Evolutionary conservation across 2,888 invertebrate genomes (phyloP).

Genomic region (Drosophila pseudotakahashii): DNA sequence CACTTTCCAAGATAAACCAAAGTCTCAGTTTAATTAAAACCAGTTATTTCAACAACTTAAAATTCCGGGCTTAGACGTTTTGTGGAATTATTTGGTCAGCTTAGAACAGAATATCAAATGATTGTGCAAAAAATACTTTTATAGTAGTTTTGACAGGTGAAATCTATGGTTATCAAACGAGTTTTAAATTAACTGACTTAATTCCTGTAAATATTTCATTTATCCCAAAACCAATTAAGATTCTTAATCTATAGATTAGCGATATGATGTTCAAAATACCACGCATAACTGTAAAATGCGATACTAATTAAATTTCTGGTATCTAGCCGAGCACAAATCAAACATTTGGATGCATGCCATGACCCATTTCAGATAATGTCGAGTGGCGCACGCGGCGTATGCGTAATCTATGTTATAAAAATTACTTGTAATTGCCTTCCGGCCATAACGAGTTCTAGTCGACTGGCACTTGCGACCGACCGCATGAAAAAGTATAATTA

Average conservation of each 20-base stretch:
- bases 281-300: too few species aligned
- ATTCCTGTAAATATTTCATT: neutral
- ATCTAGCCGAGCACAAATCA: neutral
- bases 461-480: constrained; percentile 2
- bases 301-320: neutral
- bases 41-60: constrained; percentile 9
- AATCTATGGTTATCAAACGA: neutral
- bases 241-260: neutral
- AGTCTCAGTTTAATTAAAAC: constrained; percentile 30
- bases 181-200: neutral
- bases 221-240: neutral
- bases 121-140: too few species aligned
- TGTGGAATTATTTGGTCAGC: too few species aligned
- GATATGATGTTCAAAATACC: too few species aligned
- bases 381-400: constrained; percentile 46
- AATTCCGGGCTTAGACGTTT: neutral
- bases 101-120: too few species aligned
- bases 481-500: constrained; percentile 50
- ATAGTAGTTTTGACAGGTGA: too few species aligned
- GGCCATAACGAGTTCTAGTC: constrained; percentile 10
- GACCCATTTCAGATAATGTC: constrained; percentile 20
- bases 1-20: constrained; percentile 15
- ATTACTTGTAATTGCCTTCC: constrained; percentile 38
- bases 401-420: constrained; percentile 54
- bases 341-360: neutral